Percentiles rank a stretch among this genome's conserved stretches.
Conservation (phyloP, 2,888 invertebrate species). For the Acanthosepion pharaonis region DNA sequence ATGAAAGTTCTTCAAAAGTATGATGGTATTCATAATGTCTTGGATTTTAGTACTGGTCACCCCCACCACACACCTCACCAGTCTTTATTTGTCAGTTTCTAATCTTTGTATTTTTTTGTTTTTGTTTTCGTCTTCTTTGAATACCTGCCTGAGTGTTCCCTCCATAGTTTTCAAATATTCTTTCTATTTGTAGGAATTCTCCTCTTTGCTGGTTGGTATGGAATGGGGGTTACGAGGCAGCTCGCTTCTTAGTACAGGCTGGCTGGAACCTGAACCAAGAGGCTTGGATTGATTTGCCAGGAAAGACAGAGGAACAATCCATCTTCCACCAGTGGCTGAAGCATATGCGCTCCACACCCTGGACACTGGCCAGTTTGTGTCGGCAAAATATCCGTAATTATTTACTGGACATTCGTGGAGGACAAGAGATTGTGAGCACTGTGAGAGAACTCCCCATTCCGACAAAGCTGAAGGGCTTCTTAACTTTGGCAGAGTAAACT, state of each 20-base stretch:
- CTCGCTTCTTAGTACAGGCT: slow-evolving; percentile 61
- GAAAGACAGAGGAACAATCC: slow-evolving; percentile 52
- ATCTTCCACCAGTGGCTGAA: slow-evolving; percentile 53
- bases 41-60: no score
- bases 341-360: neutral
- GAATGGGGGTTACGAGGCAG: slow-evolving; percentile 56
- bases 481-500: neutral
- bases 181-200: slow-evolving; percentile 52
- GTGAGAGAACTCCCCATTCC: slow-evolving; percentile 34
- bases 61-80: no score
- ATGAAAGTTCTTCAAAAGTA: no score
- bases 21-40: no score
- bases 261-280: slow-evolving; percentile 60
- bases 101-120: no score
- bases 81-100: no score
- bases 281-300: slow-evolving; percentile 55
- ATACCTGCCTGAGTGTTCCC: neutral
- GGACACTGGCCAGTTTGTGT: slow-evolving; percentile 36
- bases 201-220: slow-evolving; percentile 63
- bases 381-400: slow-evolving; percentile 38
- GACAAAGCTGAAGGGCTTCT: slow-evolving; percentile 34
- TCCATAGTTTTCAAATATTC: neutral
- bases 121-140: no score
- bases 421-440: slow-evolving; percentile 40
- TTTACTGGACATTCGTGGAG: neutral